Base-by-base conservation (phyloP, 2,113 vertebrate species). In the Pluvialis apricaria region DNA sequence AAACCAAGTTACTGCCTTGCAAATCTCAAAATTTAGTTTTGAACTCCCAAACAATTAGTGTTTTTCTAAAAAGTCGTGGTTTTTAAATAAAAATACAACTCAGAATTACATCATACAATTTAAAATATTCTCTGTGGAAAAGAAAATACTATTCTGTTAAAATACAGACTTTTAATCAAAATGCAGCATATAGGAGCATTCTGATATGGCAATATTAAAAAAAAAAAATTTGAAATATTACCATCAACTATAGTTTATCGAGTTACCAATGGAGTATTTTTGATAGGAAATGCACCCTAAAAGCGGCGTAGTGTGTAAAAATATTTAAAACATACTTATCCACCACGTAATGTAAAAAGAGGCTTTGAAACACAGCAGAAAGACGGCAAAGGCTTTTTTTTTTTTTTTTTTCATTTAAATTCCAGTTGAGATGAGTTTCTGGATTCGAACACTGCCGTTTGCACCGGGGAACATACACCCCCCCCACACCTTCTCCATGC, bases 351-450 rank as follows among this genome's bases (percentile, higher is more conserved):
- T 45, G n/a, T n/a, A n/a, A 42, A 34, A 5, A 18, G 15, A 10
- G 4, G 5, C 34, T 55, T 25, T 9, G 40, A 19, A 34, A 29
- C 8, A 1, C 19, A 11, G 15, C 34, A 11, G 42, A 19, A 14
- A 12, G 32, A 5, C 2, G n/a, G 2, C 19, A 14, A 6, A 17
- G 19, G 12, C 8, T 2, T 45, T 45, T 4, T 45, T 47, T 47
- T 47, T 11, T 47, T 47, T 4, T 38, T 38, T 31, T 17, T 13
- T 5, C 12, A 4, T 10, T 52, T 6, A 9, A 45, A 29, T 21
- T 9, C n/a, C 24, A 7, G 15, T 0, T 4, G 58, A 31, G 76
- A 0, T 0, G 42, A 3, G 32, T 12, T 10, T 6, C 34, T 7
- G 65, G 31, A 4, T 5, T 1, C 76, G 3, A 9, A 1, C 32